These are phyloP conservation scores for Oryzias celebensis DNA, from an alignment of 2,113 vertebrate genomes.

Conservation along the genomic window DNA sequence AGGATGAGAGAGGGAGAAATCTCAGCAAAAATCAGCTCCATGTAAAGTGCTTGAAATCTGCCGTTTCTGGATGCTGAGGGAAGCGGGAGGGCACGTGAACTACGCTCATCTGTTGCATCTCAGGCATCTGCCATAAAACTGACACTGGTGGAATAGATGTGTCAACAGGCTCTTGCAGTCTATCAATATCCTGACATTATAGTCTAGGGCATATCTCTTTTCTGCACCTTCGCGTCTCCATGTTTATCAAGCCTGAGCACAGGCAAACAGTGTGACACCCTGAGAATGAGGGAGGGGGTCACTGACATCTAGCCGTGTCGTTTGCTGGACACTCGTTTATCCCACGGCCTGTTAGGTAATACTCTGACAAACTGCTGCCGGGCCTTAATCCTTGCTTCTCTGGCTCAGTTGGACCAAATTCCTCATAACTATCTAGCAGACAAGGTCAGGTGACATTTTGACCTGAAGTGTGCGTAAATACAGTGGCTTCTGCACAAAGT, in stretches of 20 bases:
- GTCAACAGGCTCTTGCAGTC: slow-evolving; percentile 56
- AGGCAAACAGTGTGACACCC: slow-evolving; percentile 36
- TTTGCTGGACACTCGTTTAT: slow-evolving; percentile 10
- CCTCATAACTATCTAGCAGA: background rate
- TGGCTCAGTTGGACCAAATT: slow-evolving; percentile 3
- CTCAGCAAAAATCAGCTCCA: no score
- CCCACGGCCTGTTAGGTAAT: slow-evolving; percentile 16
- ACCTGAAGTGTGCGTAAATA: background rate
- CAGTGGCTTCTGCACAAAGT: background rate
- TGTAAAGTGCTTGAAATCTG: no score
- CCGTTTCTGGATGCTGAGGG: slow-evolving; percentile 13
- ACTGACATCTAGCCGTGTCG: slow-evolving; percentile 20
- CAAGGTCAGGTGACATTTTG: background rate
- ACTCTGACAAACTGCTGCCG: slow-evolving; percentile 38
- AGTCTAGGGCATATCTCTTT: slow-evolving; percentile 43
- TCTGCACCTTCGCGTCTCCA: slow-evolving; percentile 39
- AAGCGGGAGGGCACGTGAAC: slow-evolving; percentile 26
- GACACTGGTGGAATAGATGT: slow-evolving; percentile 50
- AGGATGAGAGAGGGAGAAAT: background rate
- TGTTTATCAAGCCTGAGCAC: slow-evolving; percentile 34
- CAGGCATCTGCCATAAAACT: slow-evolving; percentile 29
- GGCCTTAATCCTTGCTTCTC: slow-evolving; percentile 5
- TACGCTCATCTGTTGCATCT: slow-evolving; percentile 34
- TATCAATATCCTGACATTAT: slow-evolving; percentile 50
- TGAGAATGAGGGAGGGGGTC: slow-evolving; percentile 26